A percentile compares a stretch with the other conserved stretches of the same genome.
Evolutionary conservation across 2,888 invertebrate genomes (phyloP).

Genomic region (Spisula solida): DNA sequence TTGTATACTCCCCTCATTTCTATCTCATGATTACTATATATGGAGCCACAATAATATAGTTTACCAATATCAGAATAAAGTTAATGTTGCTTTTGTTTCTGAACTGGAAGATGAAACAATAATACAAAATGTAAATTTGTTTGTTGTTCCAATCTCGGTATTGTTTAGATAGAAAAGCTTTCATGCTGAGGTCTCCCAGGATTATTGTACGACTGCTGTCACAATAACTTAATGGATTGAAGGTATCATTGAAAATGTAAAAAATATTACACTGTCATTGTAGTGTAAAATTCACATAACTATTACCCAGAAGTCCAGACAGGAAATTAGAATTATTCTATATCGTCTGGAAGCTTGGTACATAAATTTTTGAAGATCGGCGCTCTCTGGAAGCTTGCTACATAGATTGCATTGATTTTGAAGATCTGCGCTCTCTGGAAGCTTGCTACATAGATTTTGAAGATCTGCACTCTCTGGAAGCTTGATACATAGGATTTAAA

Average conservation of each 20-base stretch:
- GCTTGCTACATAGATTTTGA: no score
- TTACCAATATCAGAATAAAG: background rate
- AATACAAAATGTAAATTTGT: background rate
- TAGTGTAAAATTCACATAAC: slow-evolving; percentile 11
- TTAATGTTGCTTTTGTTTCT: background rate
- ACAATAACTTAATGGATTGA: background rate
- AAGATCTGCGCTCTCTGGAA: no score
- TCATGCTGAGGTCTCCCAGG: background rate
- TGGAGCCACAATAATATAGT: no score
- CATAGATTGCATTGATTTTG: no score
- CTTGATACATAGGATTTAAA: no score
- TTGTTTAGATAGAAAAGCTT: background rate
- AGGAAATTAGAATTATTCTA: slow-evolving; percentile 18
- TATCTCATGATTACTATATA: no score
- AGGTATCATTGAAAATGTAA: background rate
- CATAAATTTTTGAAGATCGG: background rate
- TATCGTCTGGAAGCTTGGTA: background rate
- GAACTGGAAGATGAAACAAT: background rate
- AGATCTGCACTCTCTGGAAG: no score
- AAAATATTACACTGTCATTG: slow-evolving; percentile 2
- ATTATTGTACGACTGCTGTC: background rate
- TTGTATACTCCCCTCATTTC: no score
- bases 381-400: background rate
- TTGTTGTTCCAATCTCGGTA: background rate
- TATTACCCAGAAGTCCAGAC: background rate